A percentile compares a stretch with the other conserved stretches of the same genome.
Conservation (phyloP, 2,888 invertebrate genomes). For the Noctua janthina region DNA sequence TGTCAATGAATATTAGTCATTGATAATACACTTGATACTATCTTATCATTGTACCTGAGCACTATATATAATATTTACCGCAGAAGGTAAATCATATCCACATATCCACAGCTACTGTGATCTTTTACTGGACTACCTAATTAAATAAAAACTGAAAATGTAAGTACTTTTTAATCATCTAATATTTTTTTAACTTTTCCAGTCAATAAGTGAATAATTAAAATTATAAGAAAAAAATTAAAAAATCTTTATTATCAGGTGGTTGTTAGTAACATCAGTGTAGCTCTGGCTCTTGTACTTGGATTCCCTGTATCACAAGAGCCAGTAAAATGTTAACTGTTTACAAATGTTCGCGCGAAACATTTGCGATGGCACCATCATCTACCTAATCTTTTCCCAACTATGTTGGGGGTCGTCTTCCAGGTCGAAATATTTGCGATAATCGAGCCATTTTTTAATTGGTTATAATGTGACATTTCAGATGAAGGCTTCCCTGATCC, state of each 20-base stretch:
- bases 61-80: background rate
- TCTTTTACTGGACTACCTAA: background rate
- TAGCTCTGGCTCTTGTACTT: too few relatives aligned
- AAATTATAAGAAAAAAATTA: too few relatives aligned
- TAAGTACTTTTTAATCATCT: background rate
- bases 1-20: background rate
- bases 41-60: background rate
- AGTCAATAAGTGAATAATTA: background rate
- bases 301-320: too few relatives aligned
- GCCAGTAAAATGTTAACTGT: background rate
- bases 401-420: background rate
- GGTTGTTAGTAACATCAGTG: too few relatives aligned
- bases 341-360: background rate
- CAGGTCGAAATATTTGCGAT: background rate
- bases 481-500: conserved; percentile 34
- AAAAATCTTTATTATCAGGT: too few relatives aligned
- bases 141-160: background rate
- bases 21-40: background rate
- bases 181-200: background rate
- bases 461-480: background rate
- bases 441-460: background rate
- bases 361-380: background rate
- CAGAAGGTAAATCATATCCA: too few relatives aligned
- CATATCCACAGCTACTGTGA: background rate
- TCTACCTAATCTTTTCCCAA: background rate